These are phyloP conservation scores for Caerostris darwini DNA, from an alignment of 1,140 invertebrate species.

Conservation along the genomic window DNA sequence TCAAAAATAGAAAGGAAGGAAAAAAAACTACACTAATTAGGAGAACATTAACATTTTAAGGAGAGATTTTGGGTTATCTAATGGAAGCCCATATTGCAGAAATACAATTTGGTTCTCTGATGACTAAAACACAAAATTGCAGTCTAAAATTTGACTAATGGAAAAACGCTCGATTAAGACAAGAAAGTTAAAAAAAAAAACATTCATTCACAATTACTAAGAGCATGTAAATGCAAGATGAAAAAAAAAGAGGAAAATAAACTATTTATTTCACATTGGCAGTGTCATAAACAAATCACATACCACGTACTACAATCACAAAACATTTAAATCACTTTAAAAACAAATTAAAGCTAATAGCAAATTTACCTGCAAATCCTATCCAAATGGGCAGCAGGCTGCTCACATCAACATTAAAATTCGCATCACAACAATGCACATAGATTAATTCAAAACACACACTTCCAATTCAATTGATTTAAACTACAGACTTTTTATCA, in stretches of 20 bases:
- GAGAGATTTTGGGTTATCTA: not conserved
- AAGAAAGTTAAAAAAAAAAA: slow-evolving; percentile 40
- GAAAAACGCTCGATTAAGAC: slow-evolving; percentile 9
- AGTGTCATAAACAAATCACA: slow-evolving; percentile 72
- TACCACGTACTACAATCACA: slow-evolving; percentile 50
- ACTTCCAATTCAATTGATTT: not conserved
- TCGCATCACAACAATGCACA: not conserved
- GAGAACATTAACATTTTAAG: not conserved
- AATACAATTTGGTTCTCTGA: not conserved
- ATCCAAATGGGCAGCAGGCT: slow-evolving; percentile 25
- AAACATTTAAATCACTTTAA: slow-evolving; percentile 50
- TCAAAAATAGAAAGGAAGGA: not conserved
- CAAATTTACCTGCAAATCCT: slow-evolving; percentile 55
- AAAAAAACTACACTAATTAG: not conserved
- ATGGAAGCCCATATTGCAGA: not conserved
- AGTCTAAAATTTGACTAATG: slow-evolving; percentile 7
- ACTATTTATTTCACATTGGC: slow-evolving; percentile 46
- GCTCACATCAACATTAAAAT: slow-evolving; percentile 32
- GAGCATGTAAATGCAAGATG: slow-evolving; percentile 58
- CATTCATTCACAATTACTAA: slow-evolving; percentile 13
- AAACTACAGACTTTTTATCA: slow-evolving; percentile 30
- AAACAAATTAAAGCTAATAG: slow-evolving; percentile 70
- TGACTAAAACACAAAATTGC: not conserved
- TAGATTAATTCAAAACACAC: slow-evolving; percentile 2
- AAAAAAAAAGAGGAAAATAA: not conserved